phyloP scores from a whole-genome alignment of 2,888 invertebrate genomes.

The Rambutsinella grinnellia region DNA sequence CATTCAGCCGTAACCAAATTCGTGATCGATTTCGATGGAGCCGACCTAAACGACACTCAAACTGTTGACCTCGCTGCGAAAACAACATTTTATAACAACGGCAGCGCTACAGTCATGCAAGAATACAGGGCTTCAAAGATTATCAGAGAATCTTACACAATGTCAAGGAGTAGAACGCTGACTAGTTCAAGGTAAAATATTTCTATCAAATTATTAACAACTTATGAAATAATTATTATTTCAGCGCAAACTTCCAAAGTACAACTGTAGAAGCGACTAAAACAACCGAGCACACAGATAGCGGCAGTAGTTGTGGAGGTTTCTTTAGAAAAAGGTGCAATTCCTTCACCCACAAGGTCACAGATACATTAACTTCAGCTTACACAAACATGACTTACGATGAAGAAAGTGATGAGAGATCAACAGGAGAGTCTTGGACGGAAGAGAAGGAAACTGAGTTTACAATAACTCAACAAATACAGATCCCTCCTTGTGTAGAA shows the following conservation, averaged over 20 bases:
- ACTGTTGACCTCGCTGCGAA: conserved; percentile 11
- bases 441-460: not conserved
- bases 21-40: too few relatives aligned
- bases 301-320: not conserved
- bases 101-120: conserved; percentile 9
- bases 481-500: not conserved
- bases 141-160: not conserved
- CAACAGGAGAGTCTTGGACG: not conserved
- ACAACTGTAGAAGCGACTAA: too few relatives aligned
- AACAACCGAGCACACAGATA: not conserved
- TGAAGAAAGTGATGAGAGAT: not conserved
- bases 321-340: not conserved
- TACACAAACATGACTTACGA: not conserved
- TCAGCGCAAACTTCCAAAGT: too few relatives aligned
- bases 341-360: not conserved
- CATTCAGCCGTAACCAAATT: not conserved
- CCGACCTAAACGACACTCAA: too few relatives aligned
- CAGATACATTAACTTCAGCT: not conserved
- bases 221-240: too few relatives aligned
- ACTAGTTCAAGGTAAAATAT: too few relatives aligned
- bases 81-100: conserved; percentile 14
- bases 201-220: too few relatives aligned
- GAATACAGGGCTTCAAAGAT: conserved; percentile 3
- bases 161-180: not conserved
- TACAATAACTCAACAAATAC: not conserved